These are phyloP conservation scores for Sminthurides aquaticus DNA, from an alignment of 2,888 invertebrate species.

Conservation along the genomic window DNA sequence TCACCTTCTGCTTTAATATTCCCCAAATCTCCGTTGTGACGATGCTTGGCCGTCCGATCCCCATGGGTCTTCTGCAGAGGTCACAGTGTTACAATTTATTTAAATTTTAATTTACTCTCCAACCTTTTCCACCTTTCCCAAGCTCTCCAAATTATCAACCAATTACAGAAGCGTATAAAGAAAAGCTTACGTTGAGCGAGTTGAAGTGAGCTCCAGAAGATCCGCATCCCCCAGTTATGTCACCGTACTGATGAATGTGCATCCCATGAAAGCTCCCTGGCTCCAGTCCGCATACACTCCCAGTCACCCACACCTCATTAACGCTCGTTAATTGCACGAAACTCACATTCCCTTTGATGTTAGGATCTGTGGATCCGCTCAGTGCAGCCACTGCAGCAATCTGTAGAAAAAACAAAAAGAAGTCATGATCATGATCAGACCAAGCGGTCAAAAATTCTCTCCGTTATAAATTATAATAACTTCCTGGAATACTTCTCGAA, in stretches of 20 bases:
- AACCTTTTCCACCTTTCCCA: too few relatives aligned
- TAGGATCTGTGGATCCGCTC: neutral
- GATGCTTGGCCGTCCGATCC: constrained; percentile 30
- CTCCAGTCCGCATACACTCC: constrained; percentile 21
- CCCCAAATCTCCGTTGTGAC: constrained; percentile 45
- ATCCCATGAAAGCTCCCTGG: constrained; percentile 32
- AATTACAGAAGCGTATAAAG: neutral
- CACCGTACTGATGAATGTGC: constrained; percentile 34
- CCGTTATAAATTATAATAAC: too few relatives aligned
- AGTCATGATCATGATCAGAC: too few relatives aligned
- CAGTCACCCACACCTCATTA: constrained; percentile 23
- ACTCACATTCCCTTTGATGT: neutral
- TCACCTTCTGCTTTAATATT: constrained; percentile 42
- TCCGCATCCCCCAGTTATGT: constrained; percentile 27
- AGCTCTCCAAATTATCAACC: neutral
- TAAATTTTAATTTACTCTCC: too few relatives aligned
- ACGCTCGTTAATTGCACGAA: neutral
- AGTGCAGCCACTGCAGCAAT: neutral
- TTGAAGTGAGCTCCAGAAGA: constrained; percentile 33
- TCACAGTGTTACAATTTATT: too few relatives aligned
- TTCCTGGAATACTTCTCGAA: too few relatives aligned
- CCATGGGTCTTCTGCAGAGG: constrained; percentile 39
- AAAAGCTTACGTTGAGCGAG: constrained; percentile 26
- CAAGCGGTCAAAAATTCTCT: too few relatives aligned
- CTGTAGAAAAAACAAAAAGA: neutral